phyloP scores from a whole-genome alignment of 2,113 vertebrate genomes.

The Hyperopisus bebe region DNA sequence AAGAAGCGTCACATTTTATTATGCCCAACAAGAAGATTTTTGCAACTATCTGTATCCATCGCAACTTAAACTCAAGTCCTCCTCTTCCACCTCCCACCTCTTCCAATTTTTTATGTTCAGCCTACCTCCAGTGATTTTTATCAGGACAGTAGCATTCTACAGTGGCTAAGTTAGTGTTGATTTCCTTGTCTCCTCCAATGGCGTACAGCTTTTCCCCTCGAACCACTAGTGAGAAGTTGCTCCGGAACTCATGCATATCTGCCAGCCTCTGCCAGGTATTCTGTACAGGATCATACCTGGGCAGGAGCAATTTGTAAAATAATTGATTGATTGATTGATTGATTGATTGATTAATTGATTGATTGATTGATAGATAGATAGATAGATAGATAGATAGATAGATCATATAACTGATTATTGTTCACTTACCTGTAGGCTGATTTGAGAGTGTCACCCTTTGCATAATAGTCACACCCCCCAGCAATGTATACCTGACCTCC shows the following conservation, averaged over 20 bases:
- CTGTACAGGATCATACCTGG: slow-evolving; percentile 51
- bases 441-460: slow-evolving; percentile 65
- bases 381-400: neutral
- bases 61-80: neutral
- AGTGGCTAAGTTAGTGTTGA: slow-evolving; percentile 55
- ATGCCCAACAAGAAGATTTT: neutral
- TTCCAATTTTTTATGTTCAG: neutral
- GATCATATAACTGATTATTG: neutral
- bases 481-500: slow-evolving; percentile 64
- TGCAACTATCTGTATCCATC: neutral
- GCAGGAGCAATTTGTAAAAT: neutral
- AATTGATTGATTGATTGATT: neutral
- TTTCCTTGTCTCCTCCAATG: slow-evolving; percentile 60
- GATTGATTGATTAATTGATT: neutral
- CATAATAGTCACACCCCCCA: slow-evolving; percentile 80
- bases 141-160: slow-evolving; percentile 59
- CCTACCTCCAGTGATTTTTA: slow-evolving; percentile 60
- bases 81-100: neutral
- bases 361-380: neutral
- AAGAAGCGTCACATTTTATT: neutral
- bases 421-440: slow-evolving; percentile 75
- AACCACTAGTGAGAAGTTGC: slow-evolving; percentile 54
- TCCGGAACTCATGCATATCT: slow-evolving; percentile 60
- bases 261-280: slow-evolving; percentile 52
- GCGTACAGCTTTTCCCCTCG: slow-evolving; percentile 45